Percentiles rank a stretch among this genome's conserved stretches.
phyloP scores from a whole-genome alignment of 1,140 invertebrate genomes.

The Calliopsis andreniformis region DNA sequence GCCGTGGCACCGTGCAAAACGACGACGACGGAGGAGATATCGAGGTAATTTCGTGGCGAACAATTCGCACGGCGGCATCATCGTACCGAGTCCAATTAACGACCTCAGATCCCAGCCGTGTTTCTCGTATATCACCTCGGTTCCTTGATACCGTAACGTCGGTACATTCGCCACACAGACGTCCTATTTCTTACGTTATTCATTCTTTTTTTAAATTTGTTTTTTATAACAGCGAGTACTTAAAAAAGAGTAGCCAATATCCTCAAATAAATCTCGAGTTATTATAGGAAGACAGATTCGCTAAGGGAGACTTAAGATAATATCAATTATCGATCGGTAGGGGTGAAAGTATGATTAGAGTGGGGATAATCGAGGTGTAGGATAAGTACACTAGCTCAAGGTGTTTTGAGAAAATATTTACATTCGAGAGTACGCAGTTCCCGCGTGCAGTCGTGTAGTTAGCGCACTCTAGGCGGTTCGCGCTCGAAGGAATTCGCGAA shows the following conservation, averaged over 20 bases:
- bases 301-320: too few species aligned
- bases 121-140: slow-evolving; percentile 48
- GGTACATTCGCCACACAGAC: neutral
- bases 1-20: slow-evolving; percentile 24
- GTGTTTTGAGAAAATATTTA: too few species aligned
- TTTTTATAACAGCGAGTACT: too few species aligned
- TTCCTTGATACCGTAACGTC: slow-evolving; percentile 14
- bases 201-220: too few species aligned
- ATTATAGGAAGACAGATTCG: too few species aligned
- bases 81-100: slow-evolving; percentile 67
- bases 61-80: slow-evolving; percentile 64
- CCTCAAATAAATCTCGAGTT: too few species aligned
- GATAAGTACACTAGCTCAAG: too few species aligned
- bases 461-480: neutral
- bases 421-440: too few species aligned
- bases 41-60: slow-evolving; percentile 65
- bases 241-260: too few species aligned
- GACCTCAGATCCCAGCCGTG: slow-evolving; percentile 36
- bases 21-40: slow-evolving; percentile 55
- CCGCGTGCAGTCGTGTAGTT: neutral
- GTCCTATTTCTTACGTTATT: neutral
- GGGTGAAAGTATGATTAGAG: too few species aligned
- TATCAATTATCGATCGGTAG: too few species aligned
- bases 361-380: too few species aligned
- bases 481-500: slow-evolving; percentile 8